Evolutionary conservation across 2,888 invertebrate species (phyloP), one percentile per base, ranked within the genome.

Genomic region (Conops quadrifasciatus): DNA sequence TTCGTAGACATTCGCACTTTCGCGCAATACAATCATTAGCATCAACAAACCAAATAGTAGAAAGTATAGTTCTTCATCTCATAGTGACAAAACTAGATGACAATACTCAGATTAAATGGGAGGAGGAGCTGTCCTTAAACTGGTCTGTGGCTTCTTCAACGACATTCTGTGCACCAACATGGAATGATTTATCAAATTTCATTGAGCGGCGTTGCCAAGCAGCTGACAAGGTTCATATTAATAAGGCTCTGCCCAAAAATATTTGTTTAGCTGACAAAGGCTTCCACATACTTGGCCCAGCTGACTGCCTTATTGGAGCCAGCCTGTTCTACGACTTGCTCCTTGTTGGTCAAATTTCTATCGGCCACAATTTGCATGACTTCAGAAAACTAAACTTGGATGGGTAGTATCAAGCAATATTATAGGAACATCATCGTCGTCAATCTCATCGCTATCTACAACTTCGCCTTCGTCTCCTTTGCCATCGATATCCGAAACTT

Each of bases 261-360:
- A 59, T 72, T 19, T 65, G 56, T n/a, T 30, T 70, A 19, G 70
- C 65, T 7, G 70, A 72, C 24, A 30, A 59, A 19, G 43, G 2
- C 1, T 67, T 70, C 11, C 65, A 72, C 47, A 19, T 43, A 28
- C 72, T 65, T 21, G 69, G 56, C 2, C 60, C 65, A 1, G 56
- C 13, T 36, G 59, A 59, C 30, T 36, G 28, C 2, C 36, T 26
- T 15, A 59, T 59, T 2, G 28, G 59, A 5, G 59, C 59, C 28
- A 21, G 53, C 21, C 15, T 76, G 43, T 77, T 77, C 62, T 76
- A 73, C 43, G 75, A 76, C 11, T 49, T 77, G 11, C 59, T 78
- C 24, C 73, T 67, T 45, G 74, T 75, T 45, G 76, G 76, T 13
- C 74, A 75, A 71, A 71, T 76, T 59, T 67, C 69, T 13, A 59